Evolutionary conservation across 1,140 invertebrate species (phyloP).

Genomic region (Drosophila malerkotliana): DNA sequence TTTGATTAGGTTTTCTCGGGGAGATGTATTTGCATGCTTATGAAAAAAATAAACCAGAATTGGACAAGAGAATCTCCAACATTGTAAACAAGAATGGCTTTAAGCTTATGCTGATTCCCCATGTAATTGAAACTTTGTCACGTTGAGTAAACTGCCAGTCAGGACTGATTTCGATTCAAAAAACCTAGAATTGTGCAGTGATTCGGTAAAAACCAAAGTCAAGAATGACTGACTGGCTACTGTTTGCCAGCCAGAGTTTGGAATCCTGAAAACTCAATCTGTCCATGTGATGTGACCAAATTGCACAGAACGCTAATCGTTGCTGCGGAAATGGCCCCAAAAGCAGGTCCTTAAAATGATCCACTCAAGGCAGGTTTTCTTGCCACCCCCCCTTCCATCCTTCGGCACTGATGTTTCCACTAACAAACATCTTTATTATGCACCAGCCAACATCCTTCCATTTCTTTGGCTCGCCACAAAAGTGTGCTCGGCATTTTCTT

Average conservation of each 20-base stretch:
- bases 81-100: conserved; percentile 1
- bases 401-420: conserved; percentile 7
- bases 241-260: conserved; percentile 22
- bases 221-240: conserved; percentile 26
- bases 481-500: conserved; percentile 75
- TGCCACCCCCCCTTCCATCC: neutral
- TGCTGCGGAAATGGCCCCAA: conserved; percentile 19
- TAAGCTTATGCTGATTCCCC: neutral
- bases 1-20: conserved; percentile 47
- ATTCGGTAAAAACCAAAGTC: conserved; percentile 34
- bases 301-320: conserved; percentile 49
- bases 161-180: conserved; percentile 27
- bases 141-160: conserved; percentile 15
- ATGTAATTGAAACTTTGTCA: conserved; percentile 2
- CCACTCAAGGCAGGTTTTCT: conserved; percentile 23
- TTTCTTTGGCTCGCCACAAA: conserved; percentile 46
- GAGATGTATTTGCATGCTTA: conserved; percentile 33
- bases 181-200: conserved; percentile 48
- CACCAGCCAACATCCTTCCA: conserved; percentile 36
- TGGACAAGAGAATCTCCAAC: neutral
- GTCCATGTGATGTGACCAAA: conserved; percentile 24
- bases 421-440: conserved; percentile 67
- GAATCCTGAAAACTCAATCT: neutral
- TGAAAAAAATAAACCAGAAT: neutral
- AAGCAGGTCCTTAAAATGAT: conserved; percentile 24